phyloP scores from a whole-genome alignment of 2,888 invertebrate species.

The Aspidapion aeneum region DNA sequence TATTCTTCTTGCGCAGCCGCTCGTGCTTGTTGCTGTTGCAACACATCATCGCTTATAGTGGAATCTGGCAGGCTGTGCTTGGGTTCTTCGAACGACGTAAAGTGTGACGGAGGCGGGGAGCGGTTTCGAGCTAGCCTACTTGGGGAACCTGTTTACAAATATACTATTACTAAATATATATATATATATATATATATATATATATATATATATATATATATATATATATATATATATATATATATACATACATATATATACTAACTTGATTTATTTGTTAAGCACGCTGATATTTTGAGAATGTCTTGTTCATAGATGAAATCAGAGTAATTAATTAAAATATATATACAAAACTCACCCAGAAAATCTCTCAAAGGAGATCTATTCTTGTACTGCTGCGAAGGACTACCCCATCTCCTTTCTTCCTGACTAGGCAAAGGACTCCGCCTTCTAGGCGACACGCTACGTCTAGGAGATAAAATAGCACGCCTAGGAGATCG shows the following conservation, averaged over 20 bases:
- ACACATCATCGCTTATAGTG: slow-evolving; percentile 53
- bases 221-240: no score
- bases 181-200: no score
- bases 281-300: no score
- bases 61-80: slow-evolving; percentile 52
- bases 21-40: slow-evolving; percentile 38
- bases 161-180: no score
- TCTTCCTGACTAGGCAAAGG: slow-evolving; percentile 26
- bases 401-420: neutral
- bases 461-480: slow-evolving; percentile 17
- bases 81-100: slow-evolving; percentile 45
- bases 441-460: slow-evolving; percentile 25
- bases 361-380: slow-evolving; percentile 1
- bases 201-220: no score
- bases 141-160: neutral
- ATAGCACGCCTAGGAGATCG: slow-evolving; percentile 9
- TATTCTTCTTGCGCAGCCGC: slow-evolving; percentile 31
- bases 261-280: no score
- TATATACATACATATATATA: no score
- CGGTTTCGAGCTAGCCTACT: neutral
- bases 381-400: slow-evolving; percentile 1
- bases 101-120: slow-evolving; percentile 26
- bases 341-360: no score
- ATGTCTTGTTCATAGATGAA: no score
- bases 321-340: no score